phyloP scores from a whole-genome alignment of 2,888 invertebrate genomes.

The Actias luna region DNA sequence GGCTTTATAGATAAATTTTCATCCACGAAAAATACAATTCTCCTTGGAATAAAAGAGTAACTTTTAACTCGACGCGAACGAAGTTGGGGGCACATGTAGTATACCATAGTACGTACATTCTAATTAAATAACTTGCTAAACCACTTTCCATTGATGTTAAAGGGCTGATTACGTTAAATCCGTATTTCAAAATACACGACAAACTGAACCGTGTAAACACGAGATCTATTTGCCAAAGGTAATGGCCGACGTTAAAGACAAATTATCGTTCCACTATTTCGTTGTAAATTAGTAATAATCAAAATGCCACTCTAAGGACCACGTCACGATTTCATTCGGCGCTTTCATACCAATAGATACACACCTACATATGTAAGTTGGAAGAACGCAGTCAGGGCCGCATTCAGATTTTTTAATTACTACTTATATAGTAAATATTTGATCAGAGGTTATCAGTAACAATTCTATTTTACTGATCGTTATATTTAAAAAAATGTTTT shows the following conservation, averaged over 20 bases:
- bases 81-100: no score
- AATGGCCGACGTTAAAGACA: constrained; percentile 14
- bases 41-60: no score
- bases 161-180: neutral
- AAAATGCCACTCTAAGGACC: constrained; percentile 25
- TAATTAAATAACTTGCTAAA: neutral
- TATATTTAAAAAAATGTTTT: no score
- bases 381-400: constrained; percentile 29
- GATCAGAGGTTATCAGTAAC: neutral
- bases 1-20: no score
- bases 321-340: constrained; percentile 7
- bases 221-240: constrained; percentile 10
- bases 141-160: neutral
- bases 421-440: neutral
- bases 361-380: constrained; percentile 23
- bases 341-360: constrained; percentile 25
- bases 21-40: no score
- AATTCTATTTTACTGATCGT: no score
- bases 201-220: neutral
- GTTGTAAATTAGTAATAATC: constrained; percentile 28
- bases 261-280: constrained; percentile 11
- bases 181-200: constrained; percentile 1
- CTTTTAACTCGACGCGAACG: no score
- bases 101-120: no score
- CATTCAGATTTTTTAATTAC: neutral